These are phyloP conservation scores for Ia io DNA, from an alignment of 2,113 vertebrate genomes.

Conservation along the genomic window DNA sequence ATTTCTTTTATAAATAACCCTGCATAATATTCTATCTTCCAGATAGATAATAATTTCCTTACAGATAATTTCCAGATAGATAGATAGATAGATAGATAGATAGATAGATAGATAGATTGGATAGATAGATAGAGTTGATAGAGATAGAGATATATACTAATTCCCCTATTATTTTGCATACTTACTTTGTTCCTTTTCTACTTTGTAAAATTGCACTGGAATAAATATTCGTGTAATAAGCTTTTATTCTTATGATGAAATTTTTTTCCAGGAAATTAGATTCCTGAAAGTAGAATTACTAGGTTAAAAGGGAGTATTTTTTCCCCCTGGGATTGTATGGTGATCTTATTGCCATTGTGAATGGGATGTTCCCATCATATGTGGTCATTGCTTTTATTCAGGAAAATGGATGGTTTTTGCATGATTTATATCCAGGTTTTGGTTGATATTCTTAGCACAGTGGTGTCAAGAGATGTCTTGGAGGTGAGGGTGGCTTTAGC, in stretches of 20 bases:
- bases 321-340: neutral
- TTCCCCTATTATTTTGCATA: constrained; percentile 7
- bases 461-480: neutral
- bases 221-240: constrained; percentile 12
- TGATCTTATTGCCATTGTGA: neutral
- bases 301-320: neutral
- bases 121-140: too few species aligned
- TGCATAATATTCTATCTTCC: neutral
- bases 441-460: neutral
- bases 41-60: neutral
- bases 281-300: neutral
- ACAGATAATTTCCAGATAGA: neutral
- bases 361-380: neutral
- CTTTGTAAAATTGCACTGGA: neutral
- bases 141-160: neutral
- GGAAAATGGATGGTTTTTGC: neutral
- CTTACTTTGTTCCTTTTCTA: neutral
- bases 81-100: too few species aligned
- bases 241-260: neutral
- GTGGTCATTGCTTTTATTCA: neutral
- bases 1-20: constrained; percentile 6
- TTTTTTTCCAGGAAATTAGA: neutral
- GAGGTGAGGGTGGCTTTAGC: neutral
- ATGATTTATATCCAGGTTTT: neutral
- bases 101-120: too few species aligned